These are phyloP conservation scores for Mylabris phalerata DNA, from an alignment of 1,140 invertebrate species.

Conservation along the genomic window DNA sequence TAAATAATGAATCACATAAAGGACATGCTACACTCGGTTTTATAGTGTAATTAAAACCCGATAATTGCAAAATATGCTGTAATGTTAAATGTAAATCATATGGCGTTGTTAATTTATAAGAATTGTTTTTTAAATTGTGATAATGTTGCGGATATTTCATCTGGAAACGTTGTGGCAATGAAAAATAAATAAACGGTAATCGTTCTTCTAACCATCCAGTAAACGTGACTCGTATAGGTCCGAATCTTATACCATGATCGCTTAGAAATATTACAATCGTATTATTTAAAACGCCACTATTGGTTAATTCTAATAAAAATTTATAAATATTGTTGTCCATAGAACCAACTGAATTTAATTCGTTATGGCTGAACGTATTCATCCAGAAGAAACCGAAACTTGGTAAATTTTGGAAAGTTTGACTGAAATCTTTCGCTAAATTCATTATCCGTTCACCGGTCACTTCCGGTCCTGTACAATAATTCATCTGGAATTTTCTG, in stretches of 20 bases:
- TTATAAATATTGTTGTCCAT: slow-evolving; percentile 49
- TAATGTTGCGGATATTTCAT: slow-evolving; percentile 49
- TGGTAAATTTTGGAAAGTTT: slow-evolving; percentile 48
- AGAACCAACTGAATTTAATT: slow-evolving; percentile 50
- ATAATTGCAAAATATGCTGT: slow-evolving; percentile 42
- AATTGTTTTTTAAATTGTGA: slow-evolving; percentile 58
- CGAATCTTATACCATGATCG: slow-evolving; percentile 81
- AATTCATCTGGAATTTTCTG: slow-evolving; percentile 39
- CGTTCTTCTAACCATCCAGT: slow-evolving; percentile 80
- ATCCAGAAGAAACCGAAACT: slow-evolving; percentile 69
- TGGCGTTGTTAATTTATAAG: slow-evolving; percentile 58
- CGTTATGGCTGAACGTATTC: slow-evolving; percentile 60
- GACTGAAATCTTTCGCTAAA: slow-evolving; percentile 54
- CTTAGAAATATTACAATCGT: slow-evolving; percentile 65
- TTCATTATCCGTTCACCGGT: slow-evolving; percentile 52
- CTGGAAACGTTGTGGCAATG: slow-evolving; percentile 61
- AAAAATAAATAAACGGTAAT: slow-evolving; percentile 69
- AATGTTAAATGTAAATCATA: slow-evolving; percentile 68
- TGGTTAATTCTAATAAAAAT: slow-evolving; percentile 44
- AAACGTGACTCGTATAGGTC: slow-evolving; percentile 59
- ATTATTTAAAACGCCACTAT: slow-evolving; percentile 47
- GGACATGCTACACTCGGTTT: slow-evolving; percentile 49
- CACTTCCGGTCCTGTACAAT: slow-evolving; percentile 51
- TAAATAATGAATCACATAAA: slow-evolving; percentile 61
- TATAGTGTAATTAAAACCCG: slow-evolving; percentile 41